These are phyloP conservation scores for Rhineura floridana DNA, from an alignment of 2,113 vertebrate genomes.

Conservation along the genomic window DNA sequence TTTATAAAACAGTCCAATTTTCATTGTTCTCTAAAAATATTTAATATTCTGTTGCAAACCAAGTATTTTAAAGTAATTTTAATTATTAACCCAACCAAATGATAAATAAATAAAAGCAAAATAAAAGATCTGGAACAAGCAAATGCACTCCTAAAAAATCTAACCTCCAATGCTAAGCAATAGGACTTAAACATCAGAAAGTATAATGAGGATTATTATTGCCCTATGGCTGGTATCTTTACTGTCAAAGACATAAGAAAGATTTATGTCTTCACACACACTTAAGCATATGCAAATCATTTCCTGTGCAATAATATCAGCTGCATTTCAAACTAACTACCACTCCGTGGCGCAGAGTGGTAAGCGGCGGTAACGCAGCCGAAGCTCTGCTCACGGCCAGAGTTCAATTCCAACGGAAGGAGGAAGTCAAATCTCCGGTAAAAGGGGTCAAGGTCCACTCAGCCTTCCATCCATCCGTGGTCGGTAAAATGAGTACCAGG, in stretches of 20 bases:
- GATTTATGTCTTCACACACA: background rate
- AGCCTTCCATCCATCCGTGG: too few species aligned
- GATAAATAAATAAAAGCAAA: background rate
- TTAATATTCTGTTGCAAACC: background rate
- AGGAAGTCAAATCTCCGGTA: too few species aligned
- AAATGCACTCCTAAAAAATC: background rate
- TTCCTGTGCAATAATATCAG: background rate
- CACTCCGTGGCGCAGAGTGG: too few species aligned
- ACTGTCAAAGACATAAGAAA: constrained; percentile 2
- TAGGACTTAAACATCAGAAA: background rate
- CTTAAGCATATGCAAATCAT: background rate
- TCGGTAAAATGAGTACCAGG: too few species aligned
- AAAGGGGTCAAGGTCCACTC: too few species aligned
- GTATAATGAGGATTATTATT: background rate
- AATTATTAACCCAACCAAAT: background rate
- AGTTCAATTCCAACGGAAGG: too few species aligned
- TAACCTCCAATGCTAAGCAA: background rate
- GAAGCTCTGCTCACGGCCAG: too few species aligned
- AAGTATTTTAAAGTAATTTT: background rate
- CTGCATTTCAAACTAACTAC: background rate
- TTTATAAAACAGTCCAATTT: background rate
- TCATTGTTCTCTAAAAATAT: background rate
- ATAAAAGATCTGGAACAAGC: background rate
- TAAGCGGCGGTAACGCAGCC: too few species aligned
- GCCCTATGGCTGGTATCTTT: background rate